Evolutionary conservation across 2,888 invertebrate species (phyloP).

Genomic region (Ennomos erosarius): DNA sequence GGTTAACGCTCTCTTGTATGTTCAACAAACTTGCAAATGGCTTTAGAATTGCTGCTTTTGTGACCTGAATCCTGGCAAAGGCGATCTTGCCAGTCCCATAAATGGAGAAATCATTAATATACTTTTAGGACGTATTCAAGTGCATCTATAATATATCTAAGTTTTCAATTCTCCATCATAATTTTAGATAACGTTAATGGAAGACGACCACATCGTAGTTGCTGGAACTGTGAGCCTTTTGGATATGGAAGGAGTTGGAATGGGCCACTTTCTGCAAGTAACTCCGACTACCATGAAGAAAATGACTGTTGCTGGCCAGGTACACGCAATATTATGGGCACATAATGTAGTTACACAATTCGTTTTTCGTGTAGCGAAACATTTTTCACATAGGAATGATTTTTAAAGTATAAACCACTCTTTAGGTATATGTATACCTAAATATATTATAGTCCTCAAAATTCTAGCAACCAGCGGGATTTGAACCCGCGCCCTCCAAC

Average conservation of each 20-base stretch:
- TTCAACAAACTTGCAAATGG: no score
- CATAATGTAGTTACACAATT: no score
- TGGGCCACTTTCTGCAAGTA: conserved; percentile 81
- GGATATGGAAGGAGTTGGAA: conserved; percentile 78
- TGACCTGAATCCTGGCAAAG: no score
- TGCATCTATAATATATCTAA: background rate
- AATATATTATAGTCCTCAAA: no score
- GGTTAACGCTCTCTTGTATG: background rate
- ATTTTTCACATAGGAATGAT: no score
- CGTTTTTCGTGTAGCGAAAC: no score
- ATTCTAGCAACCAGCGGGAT: no score
- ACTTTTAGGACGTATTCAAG: background rate
- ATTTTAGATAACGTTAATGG: conserved; percentile 69
- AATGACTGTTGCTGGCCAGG: conserved; percentile 68
- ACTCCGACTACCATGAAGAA: conserved; percentile 83
- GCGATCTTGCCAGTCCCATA: background rate
- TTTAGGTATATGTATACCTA: no score
- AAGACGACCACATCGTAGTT: conserved; percentile 80
- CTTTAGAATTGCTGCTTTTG: no score
- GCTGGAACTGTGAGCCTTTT: conserved; percentile 73
- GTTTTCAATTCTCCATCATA: conserved; percentile 26
- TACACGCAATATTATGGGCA: conserved; percentile 29
- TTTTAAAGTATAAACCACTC: no score
- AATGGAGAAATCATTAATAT: background rate
- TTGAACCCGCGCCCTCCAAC: no score